Conservation (phyloP, 2,797 vertebrate species). For the Hyperoplus immaculatus region DNA sequence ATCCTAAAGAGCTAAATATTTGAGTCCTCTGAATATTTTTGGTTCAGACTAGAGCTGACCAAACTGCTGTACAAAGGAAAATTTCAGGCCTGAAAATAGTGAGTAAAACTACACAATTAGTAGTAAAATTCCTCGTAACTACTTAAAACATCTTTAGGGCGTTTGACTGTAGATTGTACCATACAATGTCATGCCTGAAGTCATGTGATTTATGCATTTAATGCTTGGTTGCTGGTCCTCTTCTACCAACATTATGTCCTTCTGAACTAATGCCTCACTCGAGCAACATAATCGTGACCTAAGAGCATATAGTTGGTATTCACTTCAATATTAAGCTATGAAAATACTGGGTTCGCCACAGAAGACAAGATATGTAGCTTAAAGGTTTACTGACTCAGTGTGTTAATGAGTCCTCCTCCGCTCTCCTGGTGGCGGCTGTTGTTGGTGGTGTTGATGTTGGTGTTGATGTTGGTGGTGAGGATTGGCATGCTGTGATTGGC, state of each 20-base stretch:
- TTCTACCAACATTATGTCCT: background rate
- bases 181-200: background rate
- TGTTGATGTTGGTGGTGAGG: constrained; percentile 66
- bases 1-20: too few relatives aligned
- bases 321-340: background rate
- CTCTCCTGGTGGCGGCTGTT: constrained; percentile 83
- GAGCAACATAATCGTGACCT: background rate
- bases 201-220: background rate
- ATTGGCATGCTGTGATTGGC: constrained; percentile 81
- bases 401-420: constrained; percentile 90
- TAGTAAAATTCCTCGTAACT: too few relatives aligned
- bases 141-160: background rate
- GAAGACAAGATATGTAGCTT: background rate
- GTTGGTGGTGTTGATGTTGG: constrained; percentile 44
- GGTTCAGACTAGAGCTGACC: too few relatives aligned
- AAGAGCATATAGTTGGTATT: background rate
- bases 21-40: too few relatives aligned
- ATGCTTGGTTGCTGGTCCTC: background rate
- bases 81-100: too few relatives aligned
- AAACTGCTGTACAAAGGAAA: too few relatives aligned
- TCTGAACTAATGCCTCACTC: background rate
- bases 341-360: background rate
- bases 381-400: constrained; percentile 90
- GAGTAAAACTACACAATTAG: too few relatives aligned
- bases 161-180: background rate